Conservation (phyloP, 2,797 vertebrate genomes). For the Iguana delicatissima region DNA sequence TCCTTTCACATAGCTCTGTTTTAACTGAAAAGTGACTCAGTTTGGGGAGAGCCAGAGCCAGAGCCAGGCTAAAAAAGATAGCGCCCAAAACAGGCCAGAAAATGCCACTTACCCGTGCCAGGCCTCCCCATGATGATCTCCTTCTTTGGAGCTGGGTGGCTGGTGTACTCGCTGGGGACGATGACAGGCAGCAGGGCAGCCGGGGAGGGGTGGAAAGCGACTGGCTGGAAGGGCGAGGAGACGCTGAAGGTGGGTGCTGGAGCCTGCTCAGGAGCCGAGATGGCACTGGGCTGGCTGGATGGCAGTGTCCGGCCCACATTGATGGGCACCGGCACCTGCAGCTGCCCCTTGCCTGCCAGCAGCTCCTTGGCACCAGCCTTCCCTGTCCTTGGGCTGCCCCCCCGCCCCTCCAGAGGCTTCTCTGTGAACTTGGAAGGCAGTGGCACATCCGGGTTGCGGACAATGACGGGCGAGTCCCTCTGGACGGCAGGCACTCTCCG, state of each 20-base stretch:
- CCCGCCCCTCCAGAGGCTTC: constrained; percentile 80
- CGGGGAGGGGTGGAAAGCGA: constrained; percentile 93
- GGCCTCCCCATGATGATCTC: constrained; percentile 95
- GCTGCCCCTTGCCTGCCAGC: constrained; percentile 60
- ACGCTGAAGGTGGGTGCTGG: constrained; percentile 76
- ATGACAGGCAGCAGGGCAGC: constrained; percentile 92
- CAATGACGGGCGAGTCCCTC: constrained; percentile 91
- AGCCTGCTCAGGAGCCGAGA: constrained; percentile 64
- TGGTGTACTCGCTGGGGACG: constrained; percentile 88
- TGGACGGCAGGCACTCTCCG: constrained; percentile 85
- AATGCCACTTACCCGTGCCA: constrained; percentile 88
- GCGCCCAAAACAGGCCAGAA: not conserved
- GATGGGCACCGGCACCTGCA: constrained; percentile 87
- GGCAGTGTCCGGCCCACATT: constrained; percentile 70
- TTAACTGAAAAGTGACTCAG: not conserved
- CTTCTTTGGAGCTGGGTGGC: constrained; percentile 91
- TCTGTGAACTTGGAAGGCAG: constrained; percentile 78
- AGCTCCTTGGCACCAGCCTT: constrained; percentile 65
- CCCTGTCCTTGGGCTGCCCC: constrained; percentile 78
- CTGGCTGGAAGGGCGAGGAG: constrained; percentile 87
- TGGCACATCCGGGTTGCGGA: constrained; percentile 92
- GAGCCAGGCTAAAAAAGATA: not conserved
- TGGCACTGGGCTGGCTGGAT: constrained; percentile 46
- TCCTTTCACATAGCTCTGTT: not conserved
- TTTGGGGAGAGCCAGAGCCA: not conserved